A percentile compares a stretch with the other conserved stretches of the same genome.
Evolutionary conservation across 2,797 vertebrate species (phyloP).

Genomic region (Myiotriccus ornatus): DNA sequence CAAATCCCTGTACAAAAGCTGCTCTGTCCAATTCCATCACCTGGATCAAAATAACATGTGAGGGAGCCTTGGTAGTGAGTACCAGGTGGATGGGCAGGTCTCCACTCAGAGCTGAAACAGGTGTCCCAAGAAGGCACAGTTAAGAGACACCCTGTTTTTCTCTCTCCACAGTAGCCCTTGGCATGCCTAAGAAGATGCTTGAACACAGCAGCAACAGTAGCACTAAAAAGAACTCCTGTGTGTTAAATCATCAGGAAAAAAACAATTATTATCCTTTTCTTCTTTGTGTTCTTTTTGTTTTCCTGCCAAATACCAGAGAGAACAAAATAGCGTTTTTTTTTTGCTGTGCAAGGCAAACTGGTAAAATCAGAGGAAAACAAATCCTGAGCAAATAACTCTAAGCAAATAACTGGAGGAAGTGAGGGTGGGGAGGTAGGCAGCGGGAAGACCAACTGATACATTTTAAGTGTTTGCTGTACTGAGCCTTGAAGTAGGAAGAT

Average conservation of each 20-base stretch:
- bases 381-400: slow-evolving; percentile 56
- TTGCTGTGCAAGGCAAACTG: slow-evolving; percentile 44
- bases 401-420: slow-evolving; percentile 53
- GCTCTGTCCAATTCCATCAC: slow-evolving; percentile 36
- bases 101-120: background rate
- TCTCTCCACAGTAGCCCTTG: background rate
- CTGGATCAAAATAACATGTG: background rate
- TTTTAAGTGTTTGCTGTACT: background rate
- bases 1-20: slow-evolving; percentile 50
- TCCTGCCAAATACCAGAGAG: slow-evolving; percentile 47
- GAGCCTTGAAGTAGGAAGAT: background rate
- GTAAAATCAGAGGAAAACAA: slow-evolving; percentile 57
- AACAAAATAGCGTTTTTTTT: slow-evolving; percentile 43
- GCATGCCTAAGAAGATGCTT: slow-evolving; percentile 7
- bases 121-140: background rate
- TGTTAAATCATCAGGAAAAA: slow-evolving; percentile 35
- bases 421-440: background rate
- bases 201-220: slow-evolving; percentile 28
- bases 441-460: background rate
- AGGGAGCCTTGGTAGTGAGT: background rate
- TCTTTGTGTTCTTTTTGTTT: slow-evolving; percentile 44
- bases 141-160: background rate
- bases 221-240: slow-evolving; percentile 12
- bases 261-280: slow-evolving; percentile 41
- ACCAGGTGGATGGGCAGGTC: background rate